Evolutionary conservation across 2,888 invertebrate species (phyloP).

Genomic region (Macrosoma leucophasiata): DNA sequence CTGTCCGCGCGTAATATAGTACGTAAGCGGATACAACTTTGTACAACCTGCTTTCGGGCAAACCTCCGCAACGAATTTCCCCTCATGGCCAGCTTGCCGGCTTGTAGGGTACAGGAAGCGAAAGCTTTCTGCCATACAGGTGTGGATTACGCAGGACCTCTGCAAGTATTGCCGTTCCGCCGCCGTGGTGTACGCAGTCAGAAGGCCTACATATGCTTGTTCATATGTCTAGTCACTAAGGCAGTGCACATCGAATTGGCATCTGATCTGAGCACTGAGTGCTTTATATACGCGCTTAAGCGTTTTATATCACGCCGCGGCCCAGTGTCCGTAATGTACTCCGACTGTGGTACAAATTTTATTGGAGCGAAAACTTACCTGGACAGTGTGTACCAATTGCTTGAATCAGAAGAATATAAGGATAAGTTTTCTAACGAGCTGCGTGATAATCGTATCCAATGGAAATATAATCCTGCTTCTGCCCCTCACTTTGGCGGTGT

Average conservation of each 20-base stretch:
- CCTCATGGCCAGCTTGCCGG: too few relatives aligned
- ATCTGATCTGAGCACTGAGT: constrained; percentile 5
- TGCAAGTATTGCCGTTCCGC: neutral
- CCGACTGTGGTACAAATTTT: constrained; percentile 17
- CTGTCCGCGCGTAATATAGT: too few relatives aligned
- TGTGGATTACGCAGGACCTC: constrained; percentile 1
- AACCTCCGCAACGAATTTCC: too few relatives aligned
- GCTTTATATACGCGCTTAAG: constrained; percentile 8
- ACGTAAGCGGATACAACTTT: too few relatives aligned
- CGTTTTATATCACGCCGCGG: constrained; percentile 11
- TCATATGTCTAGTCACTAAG: constrained; percentile 9
- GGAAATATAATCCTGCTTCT: constrained; percentile 7
- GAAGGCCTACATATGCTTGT: constrained; percentile 10
- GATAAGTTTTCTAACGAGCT: too few relatives aligned
- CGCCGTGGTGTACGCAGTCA: constrained; percentile 2
- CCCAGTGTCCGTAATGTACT: constrained; percentile 9
- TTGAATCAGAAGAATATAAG: too few relatives aligned
- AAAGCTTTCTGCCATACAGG: too few relatives aligned
- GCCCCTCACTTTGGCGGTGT: constrained; percentile 10
- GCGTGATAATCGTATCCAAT: constrained; percentile 6
- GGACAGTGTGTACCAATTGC: too few relatives aligned
- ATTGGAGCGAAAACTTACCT: constrained; percentile 13
- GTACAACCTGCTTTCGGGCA: too few relatives aligned
- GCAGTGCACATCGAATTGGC: constrained; percentile 10
- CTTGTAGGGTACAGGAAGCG: too few relatives aligned